Evolutionary conservation across 2,797 vertebrate species (phyloP), one percentile per base, ranked within the genome.

Genomic region (Pangasius mekongensis): DNA sequence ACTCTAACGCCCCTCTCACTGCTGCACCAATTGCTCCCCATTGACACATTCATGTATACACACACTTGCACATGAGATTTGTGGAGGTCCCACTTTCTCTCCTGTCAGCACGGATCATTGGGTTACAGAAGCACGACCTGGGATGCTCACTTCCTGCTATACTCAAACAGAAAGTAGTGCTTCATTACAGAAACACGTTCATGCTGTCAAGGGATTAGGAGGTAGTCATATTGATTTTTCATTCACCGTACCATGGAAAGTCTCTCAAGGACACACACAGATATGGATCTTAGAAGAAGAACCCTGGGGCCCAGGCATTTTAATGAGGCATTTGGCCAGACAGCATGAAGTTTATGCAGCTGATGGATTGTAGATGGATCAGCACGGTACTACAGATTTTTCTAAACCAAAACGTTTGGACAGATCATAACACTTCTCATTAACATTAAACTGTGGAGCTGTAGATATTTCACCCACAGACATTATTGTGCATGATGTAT

Each of bases 31-130:
- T 83, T 74, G 86, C 88, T 90, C 90, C 86, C 90, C n/a, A 69
- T 58, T 86, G 91, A 71, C 83, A 64, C 86, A 64, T 87, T 87
- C 4, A 80, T 74, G 87, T 88, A 85, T 83, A 86, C 85, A 84
- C 87, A 87, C 80, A 86, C 87, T 85, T 81, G 62, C 78, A 84
- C 84, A 82, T 22, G 81, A 80, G 83, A 86, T 87, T 85, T 81
- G 69, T 67, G 47, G 67, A 66, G 62, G 86, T 84, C 76, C 83
- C 39, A 71, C 78, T 77, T 73, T 73, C 85, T 74, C 83, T 43
- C 67, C 84, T 81, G 89, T 81, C 87, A 83, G 76, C 90, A 91
- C 16, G 89, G 93, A 88, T 93, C 91, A 90, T 43, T 83, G 87
- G 71, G 54, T 74, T 36, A 54, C 86, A 89, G 86, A 90, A 87